Evolutionary conservation across 2,113 vertebrate genomes (phyloP).

Genomic region (Indicator maculatus): DNA sequence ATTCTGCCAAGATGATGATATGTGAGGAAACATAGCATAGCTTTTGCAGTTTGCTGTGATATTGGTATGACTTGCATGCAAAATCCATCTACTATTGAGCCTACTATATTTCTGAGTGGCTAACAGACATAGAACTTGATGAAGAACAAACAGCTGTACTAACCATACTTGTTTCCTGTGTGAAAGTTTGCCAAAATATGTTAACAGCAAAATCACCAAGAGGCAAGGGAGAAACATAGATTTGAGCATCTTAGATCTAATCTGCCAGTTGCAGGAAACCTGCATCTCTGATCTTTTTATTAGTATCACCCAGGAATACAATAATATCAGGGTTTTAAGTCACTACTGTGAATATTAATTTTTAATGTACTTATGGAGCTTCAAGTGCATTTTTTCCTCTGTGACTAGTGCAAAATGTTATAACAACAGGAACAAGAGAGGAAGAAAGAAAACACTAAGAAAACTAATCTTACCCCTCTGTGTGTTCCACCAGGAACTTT

Average conservation of each 20-base stretch:
- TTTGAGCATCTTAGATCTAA: not conserved
- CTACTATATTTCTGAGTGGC: not conserved
- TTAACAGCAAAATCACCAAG: not conserved
- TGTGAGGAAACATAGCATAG: not conserved
- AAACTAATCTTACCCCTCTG: not conserved
- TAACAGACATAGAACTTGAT: not conserved
- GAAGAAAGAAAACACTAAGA: not conserved
- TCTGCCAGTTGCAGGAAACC: not conserved
- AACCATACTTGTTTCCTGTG: not conserved
- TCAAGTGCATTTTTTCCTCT: conserved; percentile 26
- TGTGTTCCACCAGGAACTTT: not conserved
- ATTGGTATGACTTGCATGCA: not conserved
- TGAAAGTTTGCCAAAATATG: not conserved
- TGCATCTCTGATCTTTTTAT: not conserved
- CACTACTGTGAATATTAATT: conserved; percentile 13
- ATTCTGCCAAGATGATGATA: not conserved
- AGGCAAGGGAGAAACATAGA: not conserved
- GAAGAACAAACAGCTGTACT: not conserved
- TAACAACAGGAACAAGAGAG: not conserved
- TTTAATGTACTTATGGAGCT: conserved; percentile 47
- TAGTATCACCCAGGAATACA: not conserved
- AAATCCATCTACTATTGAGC: not conserved
- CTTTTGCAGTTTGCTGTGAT: not conserved
- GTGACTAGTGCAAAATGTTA: not conserved
- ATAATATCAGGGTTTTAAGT: not conserved